phyloP scores from a whole-genome alignment of 2,888 invertebrate genomes.

The Stratiomys singularior region DNA sequence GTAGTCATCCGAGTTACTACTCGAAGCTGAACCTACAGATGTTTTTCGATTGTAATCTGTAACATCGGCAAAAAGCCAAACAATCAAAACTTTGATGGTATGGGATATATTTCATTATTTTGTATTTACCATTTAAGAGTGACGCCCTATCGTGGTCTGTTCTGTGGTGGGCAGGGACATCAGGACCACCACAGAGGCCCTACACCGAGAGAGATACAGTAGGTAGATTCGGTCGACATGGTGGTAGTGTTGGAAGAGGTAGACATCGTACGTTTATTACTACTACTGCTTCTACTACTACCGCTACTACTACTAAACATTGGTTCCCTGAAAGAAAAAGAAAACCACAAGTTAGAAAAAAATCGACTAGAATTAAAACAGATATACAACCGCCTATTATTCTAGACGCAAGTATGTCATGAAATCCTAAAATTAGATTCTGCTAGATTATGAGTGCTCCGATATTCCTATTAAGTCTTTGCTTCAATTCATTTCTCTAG shows the following conservation, averaged over 20 bases:
- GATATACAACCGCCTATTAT: too few species aligned
- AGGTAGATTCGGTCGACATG: constrained; percentile 75
- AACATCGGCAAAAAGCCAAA: neutral
- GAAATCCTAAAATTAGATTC: too few species aligned
- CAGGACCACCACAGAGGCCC: constrained; percentile 99
- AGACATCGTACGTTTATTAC: constrained; percentile 62
- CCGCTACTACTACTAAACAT: constrained; percentile 64
- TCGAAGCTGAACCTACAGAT: constrained; percentile 64
- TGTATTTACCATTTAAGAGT: constrained; percentile 64
- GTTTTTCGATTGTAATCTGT: constrained; percentile 64
- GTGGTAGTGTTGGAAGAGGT: constrained; percentile 73
- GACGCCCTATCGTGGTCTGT: constrained; percentile 68
- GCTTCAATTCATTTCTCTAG: too few species aligned
- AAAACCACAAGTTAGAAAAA: too few species aligned
- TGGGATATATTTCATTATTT: neutral
- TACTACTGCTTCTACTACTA: constrained; percentile 61
- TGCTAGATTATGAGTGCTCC: too few species aligned
- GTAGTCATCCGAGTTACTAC: constrained; percentile 61
- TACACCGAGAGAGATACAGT: constrained; percentile 92
- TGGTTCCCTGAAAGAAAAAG: constrained; percentile 62
- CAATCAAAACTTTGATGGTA: too few species aligned
- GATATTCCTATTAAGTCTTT: too few species aligned
- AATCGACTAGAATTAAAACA: too few species aligned
- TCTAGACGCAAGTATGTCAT: too few species aligned
- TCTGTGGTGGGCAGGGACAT: constrained; percentile 84